Percentiles rank a stretch among this genome's conserved stretches.
Conservation (phyloP, 2,113 vertebrate species). For the Paratilapia polleni region DNA sequence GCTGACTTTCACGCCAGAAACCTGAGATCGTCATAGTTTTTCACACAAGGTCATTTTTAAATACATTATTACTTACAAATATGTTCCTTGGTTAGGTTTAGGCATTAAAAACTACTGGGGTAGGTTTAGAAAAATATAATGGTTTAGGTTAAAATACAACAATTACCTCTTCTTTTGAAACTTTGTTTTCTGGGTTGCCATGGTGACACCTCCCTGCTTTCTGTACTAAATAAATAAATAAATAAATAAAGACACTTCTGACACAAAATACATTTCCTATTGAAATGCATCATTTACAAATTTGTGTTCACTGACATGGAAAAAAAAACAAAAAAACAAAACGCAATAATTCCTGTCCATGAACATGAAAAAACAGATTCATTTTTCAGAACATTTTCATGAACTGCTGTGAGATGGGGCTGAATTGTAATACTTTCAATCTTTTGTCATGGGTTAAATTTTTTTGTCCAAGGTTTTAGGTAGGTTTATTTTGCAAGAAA, state of each 20-base stretch:
- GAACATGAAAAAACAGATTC: rapidly evolving
- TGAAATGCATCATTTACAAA: neutral
- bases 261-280: neutral
- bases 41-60: no score
- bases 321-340: no score
- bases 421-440: no score
- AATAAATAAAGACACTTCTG: no score
- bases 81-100: neutral
- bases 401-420: neutral
- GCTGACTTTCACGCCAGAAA: neutral
- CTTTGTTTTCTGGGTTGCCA: neutral
- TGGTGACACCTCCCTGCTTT: neutral
- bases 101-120: neutral
- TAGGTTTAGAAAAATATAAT: neutral
- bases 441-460: no score
- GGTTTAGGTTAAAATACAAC: neutral
- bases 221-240: neutral
- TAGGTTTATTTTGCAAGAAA: neutral
- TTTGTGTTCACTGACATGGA: neutral
- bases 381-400: neutral
- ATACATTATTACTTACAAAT: neutral
- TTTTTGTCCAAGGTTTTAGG: neutral
- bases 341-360: neutral
- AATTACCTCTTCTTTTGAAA: neutral
- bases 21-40: rapidly evolving